A percentile compares a stretch with the other conserved stretches of the same genome.
phyloP scores from a whole-genome alignment of 2,797 vertebrate genomes.

The Lutjanus argentimaculatus region DNA sequence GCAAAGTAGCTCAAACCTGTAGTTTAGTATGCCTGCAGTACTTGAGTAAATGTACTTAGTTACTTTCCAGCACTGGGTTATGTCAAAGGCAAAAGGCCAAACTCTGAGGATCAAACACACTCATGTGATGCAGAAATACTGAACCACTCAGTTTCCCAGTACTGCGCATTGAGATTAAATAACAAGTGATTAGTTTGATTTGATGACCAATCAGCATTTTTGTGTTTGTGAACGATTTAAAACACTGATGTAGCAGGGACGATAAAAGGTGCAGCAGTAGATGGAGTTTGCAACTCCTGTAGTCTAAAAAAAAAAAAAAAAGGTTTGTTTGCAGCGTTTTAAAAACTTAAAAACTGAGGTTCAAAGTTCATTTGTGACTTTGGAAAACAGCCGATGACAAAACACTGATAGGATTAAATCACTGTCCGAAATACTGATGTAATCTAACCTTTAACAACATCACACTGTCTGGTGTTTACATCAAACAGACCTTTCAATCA shows the following conservation, averaged over 20 bases:
- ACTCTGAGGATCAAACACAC: neutral
- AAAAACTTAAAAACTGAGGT: neutral
- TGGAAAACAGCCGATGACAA: neutral
- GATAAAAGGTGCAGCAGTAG: no score
- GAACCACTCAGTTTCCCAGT: neutral
- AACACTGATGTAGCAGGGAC: neutral
- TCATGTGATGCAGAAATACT: neutral
- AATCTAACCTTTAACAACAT: constrained; percentile 1
- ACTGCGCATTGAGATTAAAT: neutral
- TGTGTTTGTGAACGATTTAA: neutral
- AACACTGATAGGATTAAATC: neutral
- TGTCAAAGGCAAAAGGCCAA: neutral
- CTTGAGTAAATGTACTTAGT: neutral
- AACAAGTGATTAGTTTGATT: neutral
- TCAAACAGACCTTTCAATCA: neutral
- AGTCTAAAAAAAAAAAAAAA: no score
- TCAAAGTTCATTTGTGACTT: neutral
- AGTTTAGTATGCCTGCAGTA: neutral
- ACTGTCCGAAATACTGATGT: neutral
- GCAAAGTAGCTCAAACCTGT: no score
- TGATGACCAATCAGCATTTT: neutral
- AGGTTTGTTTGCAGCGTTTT: neutral
- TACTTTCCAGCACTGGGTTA: neutral
- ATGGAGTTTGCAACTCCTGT: no score
- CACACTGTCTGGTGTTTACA: neutral